Base-by-base conservation (phyloP, 2,113 vertebrate species). In the Chaetodon trifascialis region DNA sequence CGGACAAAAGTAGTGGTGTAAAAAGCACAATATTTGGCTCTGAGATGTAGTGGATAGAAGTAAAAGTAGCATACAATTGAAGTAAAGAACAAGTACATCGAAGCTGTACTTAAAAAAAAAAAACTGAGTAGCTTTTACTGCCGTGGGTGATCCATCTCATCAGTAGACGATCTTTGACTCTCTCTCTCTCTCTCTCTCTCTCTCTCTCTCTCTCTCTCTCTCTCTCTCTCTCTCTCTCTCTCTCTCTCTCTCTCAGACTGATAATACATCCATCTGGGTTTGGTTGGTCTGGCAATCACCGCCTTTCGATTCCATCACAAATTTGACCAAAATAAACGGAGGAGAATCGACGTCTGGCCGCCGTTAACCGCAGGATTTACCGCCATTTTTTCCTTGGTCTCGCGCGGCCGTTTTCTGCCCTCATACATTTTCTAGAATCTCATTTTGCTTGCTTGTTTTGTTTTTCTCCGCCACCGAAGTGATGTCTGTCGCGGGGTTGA, bases 401-500 rank as follows among this genome's bases (percentile, higher is more conserved):
- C 30, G n/a, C 46, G 46, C 11, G 14, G 1, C 9, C 40, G 40
- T 30, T 30, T 30, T 30, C 30, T 30, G 30, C 30, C 30, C 30
- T 30, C 30, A 30, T 1, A 14, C 17, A 36, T 6, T 42, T 52
- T 23, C 34, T 38, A 0, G 25, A 23, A 68, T 44, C 15, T 8
- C 5, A 11, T 19, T 1, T 14, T 11, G 3, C n/a, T n/a, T n/a
- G n/a, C 4, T n/a, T 40, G 10, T 38, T 25, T 8, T 42, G 1
- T 67, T 55, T 19, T 15, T 25, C 49, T 69, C 56, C 59, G 42
- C 65, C 16, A 11, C 69, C 40, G 88, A 65, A 82, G 85, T 73
- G 91, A 96, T 96, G 96, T 96, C 96, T 68, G 96, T 97, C 89
- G 95, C 96, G 82, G 96, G 96, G 78, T 83, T 96, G 44, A 96